Conservation (phyloP, 2,888 invertebrate species). For the Allacma fusca region DNA sequence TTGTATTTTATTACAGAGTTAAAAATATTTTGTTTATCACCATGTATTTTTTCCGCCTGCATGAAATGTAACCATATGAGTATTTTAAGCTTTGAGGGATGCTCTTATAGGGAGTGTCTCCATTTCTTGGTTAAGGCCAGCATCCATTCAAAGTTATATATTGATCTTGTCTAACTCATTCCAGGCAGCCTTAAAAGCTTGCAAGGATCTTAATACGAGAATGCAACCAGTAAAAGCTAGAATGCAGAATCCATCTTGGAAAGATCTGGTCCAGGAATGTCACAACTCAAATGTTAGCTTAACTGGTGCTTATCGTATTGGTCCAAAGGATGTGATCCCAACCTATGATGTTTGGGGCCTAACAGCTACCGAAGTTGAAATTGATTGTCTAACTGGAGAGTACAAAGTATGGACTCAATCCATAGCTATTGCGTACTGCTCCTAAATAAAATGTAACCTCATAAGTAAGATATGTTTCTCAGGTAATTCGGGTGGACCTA, state of each 20-base stretch:
- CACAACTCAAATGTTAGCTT: conserved; percentile 49
- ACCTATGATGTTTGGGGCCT: conserved; percentile 64
- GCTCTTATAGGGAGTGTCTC: too few species aligned
- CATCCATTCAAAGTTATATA: too few species aligned
- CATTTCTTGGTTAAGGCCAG: too few species aligned
- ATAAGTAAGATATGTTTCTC: not conserved
- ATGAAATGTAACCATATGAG: too few species aligned
- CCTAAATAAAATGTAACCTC: not conserved
- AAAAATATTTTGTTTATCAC: too few species aligned
- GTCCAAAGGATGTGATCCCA: conserved; percentile 53
- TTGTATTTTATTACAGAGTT: too few species aligned
- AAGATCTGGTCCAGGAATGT: conserved; percentile 48
- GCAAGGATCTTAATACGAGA: conserved; percentile 62
- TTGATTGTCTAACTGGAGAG: conserved; percentile 67
- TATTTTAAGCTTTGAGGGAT: too few species aligned
- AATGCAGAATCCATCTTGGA: conserved; percentile 51
- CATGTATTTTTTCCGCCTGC: not conserved
- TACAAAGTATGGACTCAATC: conserved; percentile 40
- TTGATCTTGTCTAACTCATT: too few species aligned
- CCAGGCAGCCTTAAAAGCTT: conserved; percentile 63
- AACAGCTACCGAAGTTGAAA: conserved; percentile 67
- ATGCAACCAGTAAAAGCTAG: conserved; percentile 63
- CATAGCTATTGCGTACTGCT: too few species aligned
- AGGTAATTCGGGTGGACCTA: conserved; percentile 60
- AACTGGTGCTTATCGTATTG: conserved; percentile 52